A percentile compares a stretch with the other conserved stretches of the same genome.
These are phyloP conservation scores for Aldabrachelys gigantea DNA, from an alignment of 2,113 vertebrate genomes.

Conservation along the genomic window DNA sequence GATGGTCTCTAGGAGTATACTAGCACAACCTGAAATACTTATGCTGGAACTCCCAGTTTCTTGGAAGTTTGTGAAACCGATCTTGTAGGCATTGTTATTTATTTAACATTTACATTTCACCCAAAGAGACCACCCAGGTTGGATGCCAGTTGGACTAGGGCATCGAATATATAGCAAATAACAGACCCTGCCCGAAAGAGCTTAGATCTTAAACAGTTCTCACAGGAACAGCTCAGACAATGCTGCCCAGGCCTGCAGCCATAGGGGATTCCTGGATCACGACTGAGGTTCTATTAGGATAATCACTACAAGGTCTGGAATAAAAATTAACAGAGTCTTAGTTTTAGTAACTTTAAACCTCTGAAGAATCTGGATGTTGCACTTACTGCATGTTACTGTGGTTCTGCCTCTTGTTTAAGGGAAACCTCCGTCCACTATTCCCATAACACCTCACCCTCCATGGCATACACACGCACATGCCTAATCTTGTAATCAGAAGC, in stretches of 20 bases:
- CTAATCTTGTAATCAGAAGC: too few species aligned
- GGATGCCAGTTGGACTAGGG: neutral
- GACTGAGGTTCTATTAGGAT: neutral
- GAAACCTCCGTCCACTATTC: neutral
- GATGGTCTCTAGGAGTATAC: neutral
- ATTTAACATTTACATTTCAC: neutral
- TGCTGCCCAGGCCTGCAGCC: neutral
- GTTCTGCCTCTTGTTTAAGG: neutral
- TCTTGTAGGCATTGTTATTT: neutral
- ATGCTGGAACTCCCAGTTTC: neutral
- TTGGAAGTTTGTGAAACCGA: neutral
- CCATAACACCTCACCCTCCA: rapidly evolving
- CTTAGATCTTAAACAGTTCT: rapidly evolving
- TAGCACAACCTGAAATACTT: neutral
- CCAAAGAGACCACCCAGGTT: neutral
- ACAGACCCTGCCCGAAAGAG: neutral
- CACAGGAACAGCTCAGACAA: neutral
- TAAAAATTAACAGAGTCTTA: neutral
- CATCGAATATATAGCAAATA: rapidly evolving
- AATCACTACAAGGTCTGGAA: neutral
- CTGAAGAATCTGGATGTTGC: neutral
- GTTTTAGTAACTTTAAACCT: neutral
- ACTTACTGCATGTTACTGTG: neutral
- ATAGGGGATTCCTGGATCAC: too few species aligned
- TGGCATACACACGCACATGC: neutral